These are phyloP conservation scores for Thryonomys swinderianus DNA, from an alignment of 2,113 vertebrate species.

Conservation along the genomic window DNA sequence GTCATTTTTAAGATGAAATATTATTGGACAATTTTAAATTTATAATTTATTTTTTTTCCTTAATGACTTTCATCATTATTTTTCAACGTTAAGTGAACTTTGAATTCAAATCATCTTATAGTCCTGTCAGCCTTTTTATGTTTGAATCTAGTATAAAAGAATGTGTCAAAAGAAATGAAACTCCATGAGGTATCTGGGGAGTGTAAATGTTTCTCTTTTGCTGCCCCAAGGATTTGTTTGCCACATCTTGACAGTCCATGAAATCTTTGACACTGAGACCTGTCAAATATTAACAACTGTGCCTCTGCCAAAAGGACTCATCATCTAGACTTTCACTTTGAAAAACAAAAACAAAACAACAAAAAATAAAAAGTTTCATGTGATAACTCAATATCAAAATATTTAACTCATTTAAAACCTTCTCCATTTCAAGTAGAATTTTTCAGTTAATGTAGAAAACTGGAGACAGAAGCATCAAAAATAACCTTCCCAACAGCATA, in stretches of 20 bases:
- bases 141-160: conserved; percentile 89
- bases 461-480: background rate
- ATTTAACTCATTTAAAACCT: conserved; percentile 61
- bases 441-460: background rate
- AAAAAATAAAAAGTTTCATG: conserved; percentile 82
- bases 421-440: background rate
- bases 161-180: conserved; percentile 95
- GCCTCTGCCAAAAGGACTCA: conserved; percentile 84
- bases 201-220: conserved; percentile 93
- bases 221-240: conserved; percentile 92
- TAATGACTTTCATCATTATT: conserved; percentile 71
- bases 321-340: conserved; percentile 85
- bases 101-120: conserved; percentile 90
- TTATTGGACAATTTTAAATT: conserved; percentile 7
- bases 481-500: background rate
- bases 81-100: conserved; percentile 86
- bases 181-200: conserved; percentile 87
- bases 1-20: conserved; percentile 41
- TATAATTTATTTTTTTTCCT: conserved; percentile 54
- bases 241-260: conserved; percentile 92
- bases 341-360: conserved; percentile 49
- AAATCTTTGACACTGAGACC: conserved; percentile 93
- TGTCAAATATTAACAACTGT: conserved; percentile 92
- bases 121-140: conserved; percentile 91
- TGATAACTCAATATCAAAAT: conserved; percentile 80